Percentiles rank a stretch among this genome's conserved stretches.
phyloP scores from a whole-genome alignment of 2,113 vertebrate genomes.

The Verasper variegatus region DNA sequence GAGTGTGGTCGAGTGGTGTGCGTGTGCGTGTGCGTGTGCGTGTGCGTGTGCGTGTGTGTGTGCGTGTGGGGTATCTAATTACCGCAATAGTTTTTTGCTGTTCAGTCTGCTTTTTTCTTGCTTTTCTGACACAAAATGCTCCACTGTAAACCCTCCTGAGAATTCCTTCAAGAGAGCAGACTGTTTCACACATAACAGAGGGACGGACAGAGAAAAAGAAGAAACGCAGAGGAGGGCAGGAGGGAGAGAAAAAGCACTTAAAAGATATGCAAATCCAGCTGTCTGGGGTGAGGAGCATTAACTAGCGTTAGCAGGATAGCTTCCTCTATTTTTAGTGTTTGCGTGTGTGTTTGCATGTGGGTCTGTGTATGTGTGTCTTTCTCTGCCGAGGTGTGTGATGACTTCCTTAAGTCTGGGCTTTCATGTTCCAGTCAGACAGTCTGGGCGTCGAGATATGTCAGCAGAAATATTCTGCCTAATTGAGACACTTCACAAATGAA shows the following conservation, averaged over 20 bases:
- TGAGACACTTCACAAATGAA: slow-evolving; percentile 81
- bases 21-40: slow-evolving; percentile 2
- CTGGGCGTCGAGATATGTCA: slow-evolving; percentile 75
- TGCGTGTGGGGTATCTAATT: slow-evolving; percentile 74
- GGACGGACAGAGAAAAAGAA: slow-evolving; percentile 45
- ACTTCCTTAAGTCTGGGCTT: slow-evolving; percentile 82
- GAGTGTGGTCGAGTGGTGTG: slow-evolving; percentile 23
- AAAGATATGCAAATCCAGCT: slow-evolving; percentile 83
- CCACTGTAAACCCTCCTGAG: slow-evolving; percentile 82
- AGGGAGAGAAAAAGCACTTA: slow-evolving; percentile 65
- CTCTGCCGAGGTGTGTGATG: slow-evolving; percentile 79
- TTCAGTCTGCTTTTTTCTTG: slow-evolving; percentile 66
- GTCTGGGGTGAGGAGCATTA: slow-evolving; percentile 80
- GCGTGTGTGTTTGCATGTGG: slow-evolving; percentile 19
- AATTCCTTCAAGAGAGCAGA: slow-evolving; percentile 67
- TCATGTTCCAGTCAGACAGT: slow-evolving; percentile 78
- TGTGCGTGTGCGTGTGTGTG: not conserved
- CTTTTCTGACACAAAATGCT: slow-evolving; percentile 67
- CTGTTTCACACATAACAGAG: slow-evolving; percentile 62
- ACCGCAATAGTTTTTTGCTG: slow-evolving; percentile 78
- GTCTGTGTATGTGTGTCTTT: slow-evolving; percentile 38
- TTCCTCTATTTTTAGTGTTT: slow-evolving; percentile 82
- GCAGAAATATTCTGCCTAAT: slow-evolving; percentile 81
- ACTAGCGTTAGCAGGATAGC: slow-evolving; percentile 76
- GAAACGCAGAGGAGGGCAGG: slow-evolving; percentile 31